Evolutionary conservation across 2,797 vertebrate genomes (phyloP).

Genomic region (Percopsis omiscomaycus): DNA sequence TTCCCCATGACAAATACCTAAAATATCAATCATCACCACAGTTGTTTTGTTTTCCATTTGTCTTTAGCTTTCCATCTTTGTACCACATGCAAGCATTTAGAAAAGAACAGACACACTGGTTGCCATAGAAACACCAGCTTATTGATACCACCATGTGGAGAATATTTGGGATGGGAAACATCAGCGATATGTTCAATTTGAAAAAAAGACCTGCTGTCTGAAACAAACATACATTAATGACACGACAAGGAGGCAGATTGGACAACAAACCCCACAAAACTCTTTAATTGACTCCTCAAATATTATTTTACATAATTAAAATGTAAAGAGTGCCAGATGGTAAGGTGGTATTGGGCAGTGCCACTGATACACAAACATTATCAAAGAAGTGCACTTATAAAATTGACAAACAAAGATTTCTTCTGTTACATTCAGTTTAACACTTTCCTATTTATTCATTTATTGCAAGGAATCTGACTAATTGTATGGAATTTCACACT

Average conservation of each 20-base stretch:
- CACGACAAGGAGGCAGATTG: constrained; percentile 17
- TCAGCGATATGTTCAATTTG: no score
- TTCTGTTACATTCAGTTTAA: constrained; percentile 56
- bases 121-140: no score
- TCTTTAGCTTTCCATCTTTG: neutral
- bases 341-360: constrained; percentile 42
- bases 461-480: constrained; percentile 33
- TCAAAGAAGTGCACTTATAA: constrained; percentile 65
- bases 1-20: constrained; percentile 37
- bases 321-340: constrained; percentile 59
- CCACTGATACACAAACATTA: constrained; percentile 50
- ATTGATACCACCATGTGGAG: no score
- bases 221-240: neutral
- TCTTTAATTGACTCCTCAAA: constrained; percentile 71
- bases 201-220: no score
- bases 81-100: no score
- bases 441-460: constrained; percentile 6
- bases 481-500: neutral
- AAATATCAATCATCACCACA: constrained; percentile 29
- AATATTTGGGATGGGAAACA: no score
- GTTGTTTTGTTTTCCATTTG: neutral
- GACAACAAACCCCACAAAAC: constrained; percentile 63
- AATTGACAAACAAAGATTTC: constrained; percentile 31
- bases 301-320: constrained; percentile 75
- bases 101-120: no score